Conservation (phyloP, 2,113 vertebrate species). For the Tachycineta bicolor region DNA sequence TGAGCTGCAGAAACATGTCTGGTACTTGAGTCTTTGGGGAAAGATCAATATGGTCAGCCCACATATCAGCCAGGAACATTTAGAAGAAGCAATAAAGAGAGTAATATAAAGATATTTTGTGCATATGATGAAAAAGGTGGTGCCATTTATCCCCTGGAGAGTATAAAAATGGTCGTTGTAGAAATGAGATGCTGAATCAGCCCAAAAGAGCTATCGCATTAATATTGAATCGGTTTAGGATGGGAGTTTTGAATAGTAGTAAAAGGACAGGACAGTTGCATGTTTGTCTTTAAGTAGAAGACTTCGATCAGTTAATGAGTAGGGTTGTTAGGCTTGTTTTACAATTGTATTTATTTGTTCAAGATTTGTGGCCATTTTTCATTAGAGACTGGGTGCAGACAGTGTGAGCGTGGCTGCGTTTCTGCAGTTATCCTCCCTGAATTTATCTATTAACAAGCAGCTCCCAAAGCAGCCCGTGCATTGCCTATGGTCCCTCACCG, state of each 20-base stretch:
- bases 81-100: slow-evolving; percentile 22
- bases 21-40: slow-evolving; percentile 17
- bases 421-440: neutral
- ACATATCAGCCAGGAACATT: neutral
- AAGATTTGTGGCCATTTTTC: neutral
- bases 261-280: neutral
- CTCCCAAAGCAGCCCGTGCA: neutral
- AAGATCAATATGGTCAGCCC: slow-evolving; percentile 19
- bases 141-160: neutral
- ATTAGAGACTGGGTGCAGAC: neutral
- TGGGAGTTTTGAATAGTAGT: neutral
- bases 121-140: neutral
- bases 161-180: neutral
- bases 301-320: neutral
- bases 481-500: neutral
- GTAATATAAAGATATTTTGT: neutral
- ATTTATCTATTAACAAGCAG: neutral
- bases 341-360: neutral
- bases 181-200: slow-evolving; percentile 47
- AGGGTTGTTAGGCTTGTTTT: neutral
- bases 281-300: neutral
- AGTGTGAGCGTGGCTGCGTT: neutral
- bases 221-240: neutral
- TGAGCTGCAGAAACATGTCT: slow-evolving; percentile 29
- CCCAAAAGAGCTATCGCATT: neutral